Evolutionary conservation across 1,140 invertebrate species (phyloP).

Genomic region (Triops longicaudatus): DNA sequence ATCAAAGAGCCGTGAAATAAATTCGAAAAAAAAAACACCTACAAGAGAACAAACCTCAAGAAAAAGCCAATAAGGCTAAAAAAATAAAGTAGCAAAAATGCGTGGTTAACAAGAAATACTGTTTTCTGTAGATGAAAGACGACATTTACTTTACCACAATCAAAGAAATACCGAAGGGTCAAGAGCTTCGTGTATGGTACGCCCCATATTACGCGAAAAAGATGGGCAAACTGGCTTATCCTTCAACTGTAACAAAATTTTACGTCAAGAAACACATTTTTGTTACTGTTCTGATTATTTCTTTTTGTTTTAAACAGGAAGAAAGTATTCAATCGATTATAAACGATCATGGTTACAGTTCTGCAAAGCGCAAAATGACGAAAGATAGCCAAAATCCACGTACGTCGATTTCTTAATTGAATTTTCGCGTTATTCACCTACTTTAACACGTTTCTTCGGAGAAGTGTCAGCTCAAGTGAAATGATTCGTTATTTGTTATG

Average conservation of each 20-base stretch:
- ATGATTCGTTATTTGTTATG: too few species aligned
- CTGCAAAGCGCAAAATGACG: background rate
- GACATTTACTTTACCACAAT: conserved; percentile 53
- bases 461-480: too few species aligned
- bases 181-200: conserved; percentile 54
- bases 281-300: background rate
- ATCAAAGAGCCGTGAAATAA: too few species aligned
- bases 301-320: background rate
- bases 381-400: background rate
- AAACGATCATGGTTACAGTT: background rate
- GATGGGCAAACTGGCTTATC: conserved; percentile 33
- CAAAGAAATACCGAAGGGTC: conserved; percentile 45
- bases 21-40: too few species aligned
- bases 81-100: too few species aligned
- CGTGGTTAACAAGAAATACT: too few species aligned
- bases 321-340: background rate
- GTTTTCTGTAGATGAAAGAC: conserved; percentile 38
- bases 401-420: background rate
- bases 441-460: too few species aligned
- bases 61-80: too few species aligned
- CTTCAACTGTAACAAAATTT: background rate
- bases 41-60: too few species aligned
- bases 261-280: background rate
- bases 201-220: conserved; percentile 45
- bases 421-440: too few species aligned